These are phyloP conservation scores for Ceratina japonica DNA, from an alignment of 1,140 invertebrate genomes.

Conservation along the genomic window DNA sequence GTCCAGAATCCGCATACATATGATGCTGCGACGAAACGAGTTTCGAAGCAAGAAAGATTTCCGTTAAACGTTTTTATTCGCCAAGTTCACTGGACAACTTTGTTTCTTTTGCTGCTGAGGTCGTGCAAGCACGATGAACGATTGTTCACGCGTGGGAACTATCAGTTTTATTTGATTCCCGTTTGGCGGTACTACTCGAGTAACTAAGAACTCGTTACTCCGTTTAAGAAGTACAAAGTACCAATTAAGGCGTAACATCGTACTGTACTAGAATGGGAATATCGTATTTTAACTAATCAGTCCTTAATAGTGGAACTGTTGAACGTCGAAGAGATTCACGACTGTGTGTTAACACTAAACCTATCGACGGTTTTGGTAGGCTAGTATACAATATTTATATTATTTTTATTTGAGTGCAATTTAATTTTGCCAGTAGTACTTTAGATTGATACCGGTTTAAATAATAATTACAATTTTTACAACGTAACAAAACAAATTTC, in stretches of 20 bases:
- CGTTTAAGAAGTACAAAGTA: neutral
- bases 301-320: no score
- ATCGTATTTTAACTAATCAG: neutral
- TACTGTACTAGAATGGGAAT: neutral
- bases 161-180: neutral
- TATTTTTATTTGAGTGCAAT: no score
- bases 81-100: neutral
- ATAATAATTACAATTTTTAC: no score
- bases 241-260: neutral
- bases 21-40: neutral
- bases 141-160: neutral
- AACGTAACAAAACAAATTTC: no score
- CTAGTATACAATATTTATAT: no score
- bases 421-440: no score
- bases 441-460: no score
- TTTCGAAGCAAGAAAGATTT: slow-evolving; percentile 27
- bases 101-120: neutral
- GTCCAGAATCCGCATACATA: neutral
- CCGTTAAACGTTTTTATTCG: neutral
- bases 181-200: neutral
- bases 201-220: neutral
- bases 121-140: neutral
- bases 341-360: no score
- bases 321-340: no score
- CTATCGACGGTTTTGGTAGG: no score